Base-by-base conservation (phyloP, 2,888 invertebrate genomes). In the Electrophaes corylata region DNA sequence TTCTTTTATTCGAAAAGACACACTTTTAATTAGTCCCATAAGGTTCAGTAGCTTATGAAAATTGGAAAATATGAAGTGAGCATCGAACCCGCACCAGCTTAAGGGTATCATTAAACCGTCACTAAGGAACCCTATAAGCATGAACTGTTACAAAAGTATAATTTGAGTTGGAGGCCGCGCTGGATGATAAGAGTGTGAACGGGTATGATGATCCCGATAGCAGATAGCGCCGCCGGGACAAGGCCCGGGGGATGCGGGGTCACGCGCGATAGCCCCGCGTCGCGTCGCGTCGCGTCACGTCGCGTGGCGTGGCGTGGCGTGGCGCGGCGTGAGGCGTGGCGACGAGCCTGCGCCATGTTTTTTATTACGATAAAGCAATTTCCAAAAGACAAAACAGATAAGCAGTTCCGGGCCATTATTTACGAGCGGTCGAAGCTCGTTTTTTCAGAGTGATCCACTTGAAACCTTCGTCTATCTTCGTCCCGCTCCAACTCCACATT, bases 401-500 rank as follows among this genome's bases (percentile, higher is more conserved):
- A 77, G 67, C 63, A 69, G 77, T 75, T 78, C 72, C 76, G 73
- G 68, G 16, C 14, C 66, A 71, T 69, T 77, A 77, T 76, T 75
- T 77, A 76, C 64, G 76, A 72, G 65, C 66, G 35, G 45, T 46
- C 31, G 23, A 23, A 47, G 43, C 39, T 29, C 41, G 12, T 33
- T 61, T 61, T 76, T 71, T 69, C 57, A 52, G 57, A 51, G 64
- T 57, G 70, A 78, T 73, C 81, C 61, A 55, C 64, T 64, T 78
- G 74, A 71, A 72, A 85, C 85, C 86, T 73, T 80, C 82, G 75
- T 87, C 86, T 76, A 68, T 86, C 85, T 69, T 76, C 83, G 72
- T 66, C 51, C 64, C 57, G n/a, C n/a, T n/a, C 62, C 61, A 66
- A 56, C 63, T 60, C 1, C 59, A 57, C 40, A 55, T 26, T 53